Percentiles rank a stretch among this genome's conserved stretches.
Evolutionary conservation across 2,797 vertebrate species (phyloP).

Genomic region (Phataginus tetradactyla): DNA sequence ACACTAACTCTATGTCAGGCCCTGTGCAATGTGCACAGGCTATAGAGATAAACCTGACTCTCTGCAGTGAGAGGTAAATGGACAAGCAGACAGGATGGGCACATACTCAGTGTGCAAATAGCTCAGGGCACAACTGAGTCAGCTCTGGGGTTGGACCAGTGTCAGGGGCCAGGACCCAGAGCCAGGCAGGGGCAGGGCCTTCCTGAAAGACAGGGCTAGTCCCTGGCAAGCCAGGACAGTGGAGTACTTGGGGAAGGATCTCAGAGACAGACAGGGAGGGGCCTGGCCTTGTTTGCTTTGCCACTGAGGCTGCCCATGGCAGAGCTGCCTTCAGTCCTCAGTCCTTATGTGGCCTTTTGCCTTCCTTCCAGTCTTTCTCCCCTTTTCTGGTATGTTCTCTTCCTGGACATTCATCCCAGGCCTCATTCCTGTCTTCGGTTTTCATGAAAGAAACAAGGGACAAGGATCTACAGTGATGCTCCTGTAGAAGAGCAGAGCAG

Average conservation of each 20-base stretch:
- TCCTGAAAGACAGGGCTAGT: not conserved
- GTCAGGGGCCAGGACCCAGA: not conserved
- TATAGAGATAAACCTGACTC: not conserved
- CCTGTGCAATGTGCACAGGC: not conserved
- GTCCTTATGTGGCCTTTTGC: not conserved
- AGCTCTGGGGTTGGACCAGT: not conserved
- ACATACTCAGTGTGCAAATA: not conserved
- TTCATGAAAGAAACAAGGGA: not conserved
- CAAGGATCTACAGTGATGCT: not conserved
- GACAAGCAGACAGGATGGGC: not conserved
- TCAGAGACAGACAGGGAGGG: conserved; percentile 62
- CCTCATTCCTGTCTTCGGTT: not conserved
- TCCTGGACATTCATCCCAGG: not conserved
- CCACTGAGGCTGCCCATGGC: not conserved
- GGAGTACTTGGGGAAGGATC: conserved; percentile 15
- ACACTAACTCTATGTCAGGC: not conserved
- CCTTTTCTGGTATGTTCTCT: conserved; percentile 20
- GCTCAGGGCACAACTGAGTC: not conserved
- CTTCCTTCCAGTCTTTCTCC: not conserved
- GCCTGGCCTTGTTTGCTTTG: not conserved
- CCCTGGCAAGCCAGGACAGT: not conserved
- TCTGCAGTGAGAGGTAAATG: not conserved
- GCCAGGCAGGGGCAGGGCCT: not conserved
- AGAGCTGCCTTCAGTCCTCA: not conserved
- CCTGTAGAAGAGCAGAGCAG: not conserved